These are phyloP conservation scores for Brienomyrus brachyistius DNA, from an alignment of 2,113 vertebrate genomes.

Conservation along the genomic window DNA sequence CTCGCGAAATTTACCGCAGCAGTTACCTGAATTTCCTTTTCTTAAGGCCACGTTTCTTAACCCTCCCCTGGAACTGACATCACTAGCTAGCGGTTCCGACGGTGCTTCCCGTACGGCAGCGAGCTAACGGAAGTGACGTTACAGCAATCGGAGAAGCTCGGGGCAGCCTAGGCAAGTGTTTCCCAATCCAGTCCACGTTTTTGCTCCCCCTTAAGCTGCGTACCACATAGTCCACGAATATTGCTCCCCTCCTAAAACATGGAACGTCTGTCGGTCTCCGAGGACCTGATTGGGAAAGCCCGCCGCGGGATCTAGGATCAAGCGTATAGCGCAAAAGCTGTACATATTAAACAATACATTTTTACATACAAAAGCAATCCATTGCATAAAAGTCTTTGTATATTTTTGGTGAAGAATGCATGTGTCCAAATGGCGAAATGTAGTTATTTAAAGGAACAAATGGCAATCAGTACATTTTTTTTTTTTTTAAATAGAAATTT, in stretches of 20 bases:
- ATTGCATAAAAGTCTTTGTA: neutral
- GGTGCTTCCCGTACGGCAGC: neutral
- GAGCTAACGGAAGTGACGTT: conserved; percentile 12
- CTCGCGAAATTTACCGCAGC: neutral
- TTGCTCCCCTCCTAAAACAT: neutral
- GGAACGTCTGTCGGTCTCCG: neutral
- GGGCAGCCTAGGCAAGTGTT: neutral
- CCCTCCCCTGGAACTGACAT: conserved; percentile 28
- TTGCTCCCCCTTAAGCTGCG: neutral
- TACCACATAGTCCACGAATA: too few species aligned
- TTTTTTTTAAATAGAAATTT: conserved; percentile 95
- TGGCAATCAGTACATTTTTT: conserved; percentile 49
- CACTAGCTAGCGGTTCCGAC: neutral
- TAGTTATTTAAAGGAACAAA: neutral
- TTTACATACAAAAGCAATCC: neutral
- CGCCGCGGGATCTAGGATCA: neutral
- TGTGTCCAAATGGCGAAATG: neutral
- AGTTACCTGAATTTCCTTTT: conserved; percentile 26
- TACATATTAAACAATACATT: neutral
- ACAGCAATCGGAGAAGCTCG: neutral
- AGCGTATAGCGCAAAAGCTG: neutral
- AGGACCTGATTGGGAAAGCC: neutral
- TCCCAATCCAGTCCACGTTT: neutral
- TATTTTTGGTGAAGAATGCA: neutral
- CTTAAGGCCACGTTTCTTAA: conserved; percentile 65